phyloP scores from a whole-genome alignment of 1,140 invertebrate species.

The Helicorthomorpha holstii region DNA sequence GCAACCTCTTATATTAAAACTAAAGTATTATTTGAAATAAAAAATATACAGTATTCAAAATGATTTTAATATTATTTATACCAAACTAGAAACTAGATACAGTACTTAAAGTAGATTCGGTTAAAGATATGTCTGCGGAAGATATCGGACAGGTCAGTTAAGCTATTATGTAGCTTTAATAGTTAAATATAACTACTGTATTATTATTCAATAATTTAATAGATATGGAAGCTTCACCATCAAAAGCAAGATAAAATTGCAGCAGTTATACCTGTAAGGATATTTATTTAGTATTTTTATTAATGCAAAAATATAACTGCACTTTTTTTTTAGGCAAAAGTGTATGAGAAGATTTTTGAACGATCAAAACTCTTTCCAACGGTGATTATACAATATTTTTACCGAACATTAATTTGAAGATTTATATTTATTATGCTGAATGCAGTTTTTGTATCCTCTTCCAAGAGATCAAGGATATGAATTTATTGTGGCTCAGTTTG shows the following conservation, averaged over 20 bases:
- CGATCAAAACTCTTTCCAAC: conserved; percentile 6
- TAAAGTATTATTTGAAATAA: background rate
- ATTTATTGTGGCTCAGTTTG: conserved; percentile 65
- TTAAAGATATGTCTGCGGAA: conserved; percentile 47
- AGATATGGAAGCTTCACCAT: conserved; percentile 67
- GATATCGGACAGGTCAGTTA: conserved; percentile 40
- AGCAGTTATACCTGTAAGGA: conserved; percentile 41
- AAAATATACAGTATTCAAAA: background rate
- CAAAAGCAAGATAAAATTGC: conserved; percentile 53
- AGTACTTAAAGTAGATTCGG: conserved; percentile 61
- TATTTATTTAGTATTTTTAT: conserved; percentile 25
- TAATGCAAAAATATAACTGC: background rate
- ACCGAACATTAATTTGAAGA: conserved; percentile 1
- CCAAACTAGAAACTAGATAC: conserved; percentile 33
- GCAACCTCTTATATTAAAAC: too few relatives aligned
- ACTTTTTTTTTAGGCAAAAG: background rate
- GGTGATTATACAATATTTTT: background rate
- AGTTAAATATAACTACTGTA: background rate
- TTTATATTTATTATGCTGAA: conserved; percentile 12
- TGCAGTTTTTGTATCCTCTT: conserved; percentile 58
- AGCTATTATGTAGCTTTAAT: too few relatives aligned
- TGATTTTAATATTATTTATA: conserved; percentile 1
- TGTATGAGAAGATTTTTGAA: conserved; percentile 5
- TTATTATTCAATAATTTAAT: conserved; percentile 8
- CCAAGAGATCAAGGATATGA: conserved; percentile 70